Conservation (phyloP, 2,113 vertebrate genomes). For the Neopipo cinnamomea region DNA sequence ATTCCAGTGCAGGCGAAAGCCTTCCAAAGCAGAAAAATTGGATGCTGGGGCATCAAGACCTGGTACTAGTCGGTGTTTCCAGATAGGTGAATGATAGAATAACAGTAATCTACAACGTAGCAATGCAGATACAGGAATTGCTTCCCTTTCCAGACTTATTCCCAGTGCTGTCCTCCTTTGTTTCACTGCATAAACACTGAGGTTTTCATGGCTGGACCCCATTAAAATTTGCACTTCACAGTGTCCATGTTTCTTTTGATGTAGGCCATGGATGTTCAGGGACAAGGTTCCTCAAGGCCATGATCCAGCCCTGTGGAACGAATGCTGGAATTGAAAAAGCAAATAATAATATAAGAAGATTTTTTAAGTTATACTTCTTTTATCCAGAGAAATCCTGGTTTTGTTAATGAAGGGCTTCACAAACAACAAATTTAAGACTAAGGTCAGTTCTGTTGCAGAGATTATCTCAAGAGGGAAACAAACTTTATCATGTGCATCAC, state of each 20-base stretch:
- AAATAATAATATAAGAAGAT: background rate
- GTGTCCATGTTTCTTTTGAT: background rate
- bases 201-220: background rate
- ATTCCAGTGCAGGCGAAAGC: conserved; percentile 2
- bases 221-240: background rate
- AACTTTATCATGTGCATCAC: background rate
- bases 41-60: background rate
- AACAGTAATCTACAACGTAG: background rate
- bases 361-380: background rate
- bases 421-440: background rate
- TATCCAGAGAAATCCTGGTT: background rate
- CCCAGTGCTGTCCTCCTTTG: background rate
- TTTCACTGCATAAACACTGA: background rate
- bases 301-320: background rate
- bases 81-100: background rate
- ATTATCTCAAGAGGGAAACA: background rate
- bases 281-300: background rate
- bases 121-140: fast-evolving
- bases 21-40: background rate
- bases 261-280: background rate
- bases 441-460: background rate
- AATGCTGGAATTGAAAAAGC: background rate
- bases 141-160: background rate
- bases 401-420: background rate
- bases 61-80: background rate